These are phyloP conservation scores for Metacarcinus magister DNA, from an alignment of 2,888 invertebrate species.

Conservation along the genomic window DNA sequence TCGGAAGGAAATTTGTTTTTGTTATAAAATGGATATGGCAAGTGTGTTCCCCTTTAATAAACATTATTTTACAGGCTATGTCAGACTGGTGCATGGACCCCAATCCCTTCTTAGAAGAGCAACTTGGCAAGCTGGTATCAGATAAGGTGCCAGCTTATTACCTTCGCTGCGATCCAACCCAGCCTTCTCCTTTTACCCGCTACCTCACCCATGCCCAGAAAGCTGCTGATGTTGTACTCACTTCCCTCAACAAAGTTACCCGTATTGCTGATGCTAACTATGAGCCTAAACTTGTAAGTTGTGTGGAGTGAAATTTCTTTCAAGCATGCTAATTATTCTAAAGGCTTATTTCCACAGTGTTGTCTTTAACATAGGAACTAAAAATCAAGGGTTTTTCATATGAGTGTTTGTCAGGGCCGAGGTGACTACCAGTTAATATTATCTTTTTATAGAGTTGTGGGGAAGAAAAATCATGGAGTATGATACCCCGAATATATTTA, in stretches of 20 bases:
- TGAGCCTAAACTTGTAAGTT: slow-evolving; percentile 79
- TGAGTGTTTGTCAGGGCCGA: too few relatives aligned
- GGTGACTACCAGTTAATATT: too few relatives aligned
- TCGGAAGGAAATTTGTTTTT: background rate
- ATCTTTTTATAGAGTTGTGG: too few relatives aligned
- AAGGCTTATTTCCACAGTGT: background rate
- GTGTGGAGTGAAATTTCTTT: background rate
- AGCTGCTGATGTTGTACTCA: slow-evolving; percentile 87
- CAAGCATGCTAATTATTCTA: background rate
- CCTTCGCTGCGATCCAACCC: slow-evolving; percentile 81
- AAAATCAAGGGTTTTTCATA: background rate
- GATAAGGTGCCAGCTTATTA: slow-evolving; percentile 82
- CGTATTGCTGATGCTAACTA: slow-evolving; percentile 87
- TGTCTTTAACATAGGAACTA: background rate
- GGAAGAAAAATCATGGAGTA: background rate
- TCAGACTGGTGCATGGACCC: slow-evolving; percentile 94
- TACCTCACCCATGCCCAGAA: slow-evolving; percentile 91
- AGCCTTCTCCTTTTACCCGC: slow-evolving; percentile 88
- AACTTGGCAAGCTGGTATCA: slow-evolving; percentile 83
- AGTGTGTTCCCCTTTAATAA: background rate
- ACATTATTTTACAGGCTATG: slow-evolving; percentile 86
- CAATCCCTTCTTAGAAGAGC: slow-evolving; percentile 89
- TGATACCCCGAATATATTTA: background rate
- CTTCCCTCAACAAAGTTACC: slow-evolving; percentile 86
- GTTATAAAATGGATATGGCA: background rate